These are phyloP conservation scores for Delia radicum DNA, from an alignment of 1,140 invertebrate genomes.

Conservation along the genomic window DNA sequence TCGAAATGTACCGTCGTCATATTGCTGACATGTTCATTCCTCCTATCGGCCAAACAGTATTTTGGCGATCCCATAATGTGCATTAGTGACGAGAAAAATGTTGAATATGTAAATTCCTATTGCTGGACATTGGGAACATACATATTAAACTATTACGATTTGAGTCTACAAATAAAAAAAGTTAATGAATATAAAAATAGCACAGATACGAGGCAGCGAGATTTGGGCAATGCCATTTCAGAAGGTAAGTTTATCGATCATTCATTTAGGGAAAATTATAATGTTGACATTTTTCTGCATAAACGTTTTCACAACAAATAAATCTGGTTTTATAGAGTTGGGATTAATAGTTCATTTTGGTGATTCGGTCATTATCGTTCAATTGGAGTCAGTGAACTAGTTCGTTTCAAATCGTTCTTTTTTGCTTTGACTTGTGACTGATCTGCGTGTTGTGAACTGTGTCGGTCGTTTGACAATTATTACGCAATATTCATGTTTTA, in stretches of 20 bases:
- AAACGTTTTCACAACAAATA: too few relatives aligned
- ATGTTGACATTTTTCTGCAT: background rate
- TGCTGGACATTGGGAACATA: slow-evolving; percentile 80
- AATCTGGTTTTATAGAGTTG: too few relatives aligned
- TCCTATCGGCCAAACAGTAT: slow-evolving; percentile 71
- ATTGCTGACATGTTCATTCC: slow-evolving; percentile 65
- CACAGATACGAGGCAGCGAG: background rate
- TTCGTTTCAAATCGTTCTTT: too few relatives aligned
- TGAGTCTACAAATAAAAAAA: slow-evolving; percentile 45
- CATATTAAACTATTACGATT: slow-evolving; percentile 60
- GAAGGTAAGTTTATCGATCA: background rate
- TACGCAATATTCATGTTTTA: too few relatives aligned
- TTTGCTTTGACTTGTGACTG: too few relatives aligned
- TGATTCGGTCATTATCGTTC: too few relatives aligned
- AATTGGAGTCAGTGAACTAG: too few relatives aligned
- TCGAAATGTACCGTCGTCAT: slow-evolving; percentile 68
- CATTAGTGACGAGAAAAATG: slow-evolving; percentile 58
- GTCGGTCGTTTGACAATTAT: too few relatives aligned
- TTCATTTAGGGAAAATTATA: too few relatives aligned
- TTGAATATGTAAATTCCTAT: slow-evolving; percentile 68
- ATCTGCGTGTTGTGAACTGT: too few relatives aligned
- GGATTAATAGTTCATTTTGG: too few relatives aligned
- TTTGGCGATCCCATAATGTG: slow-evolving; percentile 72
- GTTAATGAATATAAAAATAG: background rate
- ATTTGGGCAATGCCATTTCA: background rate